Conservation (phyloP, 1,140 invertebrate genomes). For the Euwallacea similis region DNA sequence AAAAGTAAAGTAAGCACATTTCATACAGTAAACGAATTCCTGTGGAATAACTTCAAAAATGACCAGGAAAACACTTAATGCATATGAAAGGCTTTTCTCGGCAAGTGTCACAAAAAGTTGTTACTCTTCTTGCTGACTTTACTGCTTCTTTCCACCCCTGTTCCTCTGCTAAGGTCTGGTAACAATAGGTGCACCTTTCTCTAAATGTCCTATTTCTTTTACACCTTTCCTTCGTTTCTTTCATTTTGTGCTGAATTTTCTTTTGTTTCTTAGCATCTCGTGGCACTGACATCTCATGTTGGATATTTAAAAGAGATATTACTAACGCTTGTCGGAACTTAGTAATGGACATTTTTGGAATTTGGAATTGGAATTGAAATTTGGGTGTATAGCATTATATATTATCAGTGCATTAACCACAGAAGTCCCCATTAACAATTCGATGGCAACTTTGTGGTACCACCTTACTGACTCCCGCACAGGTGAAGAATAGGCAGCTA, state of each 20-base stretch:
- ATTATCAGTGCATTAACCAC: conserved; percentile 21
- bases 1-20: too few species aligned
- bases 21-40: too few species aligned
- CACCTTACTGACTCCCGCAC: conserved; percentile 51
- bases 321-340: conserved; percentile 9
- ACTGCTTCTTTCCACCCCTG: too few species aligned
- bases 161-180: too few species aligned
- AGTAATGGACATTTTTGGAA: background rate
- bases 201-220: conserved; percentile 29
- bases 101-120: too few species aligned
- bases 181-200: too few species aligned
- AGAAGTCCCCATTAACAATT: conserved; percentile 41
- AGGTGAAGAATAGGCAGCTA: conserved; percentile 49
- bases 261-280: conserved; percentile 14
- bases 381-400: background rate
- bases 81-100: too few species aligned
- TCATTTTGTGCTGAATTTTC: conserved; percentile 26
- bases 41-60: too few species aligned
- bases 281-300: background rate
- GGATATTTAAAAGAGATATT: conserved; percentile 19
- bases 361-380: too few species aligned
- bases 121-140: too few species aligned
- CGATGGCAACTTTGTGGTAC: conserved; percentile 51
- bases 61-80: too few species aligned
- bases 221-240: conserved; percentile 30